Percentiles rank a stretch among this genome's conserved stretches.
phyloP scores from a whole-genome alignment of 2,113 vertebrate species.

The Ploceus nigricollis region DNA sequence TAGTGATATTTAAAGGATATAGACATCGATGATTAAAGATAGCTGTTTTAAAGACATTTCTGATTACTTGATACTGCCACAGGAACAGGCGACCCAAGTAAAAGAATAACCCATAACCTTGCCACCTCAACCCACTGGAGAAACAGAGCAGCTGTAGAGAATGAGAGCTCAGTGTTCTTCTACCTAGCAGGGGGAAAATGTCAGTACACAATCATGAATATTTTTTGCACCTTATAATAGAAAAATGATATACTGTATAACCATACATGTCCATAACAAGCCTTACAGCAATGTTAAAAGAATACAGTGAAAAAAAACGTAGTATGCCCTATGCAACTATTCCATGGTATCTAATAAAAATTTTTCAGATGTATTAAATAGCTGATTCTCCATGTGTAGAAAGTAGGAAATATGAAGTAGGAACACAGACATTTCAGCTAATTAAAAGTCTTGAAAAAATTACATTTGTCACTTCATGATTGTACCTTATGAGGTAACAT shows the following conservation, averaged over 20 bases:
- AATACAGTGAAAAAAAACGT: not conserved
- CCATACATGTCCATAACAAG: accelerated
- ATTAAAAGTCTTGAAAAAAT: not conserved
- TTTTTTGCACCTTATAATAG: not conserved
- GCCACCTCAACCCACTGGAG: not conserved
- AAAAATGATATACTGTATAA: not conserved
- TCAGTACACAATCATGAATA: not conserved
- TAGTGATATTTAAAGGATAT: not conserved
- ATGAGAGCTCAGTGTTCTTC: not conserved
- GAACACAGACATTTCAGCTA: not conserved
- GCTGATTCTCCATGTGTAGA: not conserved
- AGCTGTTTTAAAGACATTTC: not conserved
- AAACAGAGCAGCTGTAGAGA: not conserved
- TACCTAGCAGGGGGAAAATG: too few relatives aligned
- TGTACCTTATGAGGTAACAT: not conserved
- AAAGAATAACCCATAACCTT: not conserved
- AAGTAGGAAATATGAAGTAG: not conserved
- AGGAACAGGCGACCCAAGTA: not conserved
- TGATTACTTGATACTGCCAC: not conserved
- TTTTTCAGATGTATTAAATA: not conserved
- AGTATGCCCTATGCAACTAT: not conserved
- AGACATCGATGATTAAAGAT: not conserved
- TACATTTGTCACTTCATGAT: not conserved
- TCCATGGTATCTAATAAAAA: not conserved
- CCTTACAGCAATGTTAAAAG: not conserved